These are phyloP conservation scores for Myioborus miniatus DNA, from an alignment of 2,797 vertebrate species.

Conservation along the genomic window DNA sequence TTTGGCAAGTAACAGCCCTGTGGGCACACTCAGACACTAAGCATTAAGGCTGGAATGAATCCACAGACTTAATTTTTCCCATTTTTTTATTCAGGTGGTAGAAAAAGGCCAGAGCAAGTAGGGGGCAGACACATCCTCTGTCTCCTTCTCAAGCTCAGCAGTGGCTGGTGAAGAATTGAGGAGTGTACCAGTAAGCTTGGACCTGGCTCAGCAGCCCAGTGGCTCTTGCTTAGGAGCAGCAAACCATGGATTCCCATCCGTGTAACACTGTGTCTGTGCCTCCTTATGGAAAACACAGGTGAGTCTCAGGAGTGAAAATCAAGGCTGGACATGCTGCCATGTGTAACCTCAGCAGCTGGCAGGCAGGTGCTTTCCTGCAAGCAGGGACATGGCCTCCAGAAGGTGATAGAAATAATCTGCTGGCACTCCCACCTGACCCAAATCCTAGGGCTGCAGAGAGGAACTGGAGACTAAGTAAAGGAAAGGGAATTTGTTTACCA, in stretches of 20 bases:
- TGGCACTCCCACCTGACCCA: background rate
- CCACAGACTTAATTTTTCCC: accelerated
- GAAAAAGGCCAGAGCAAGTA: background rate
- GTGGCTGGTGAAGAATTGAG: background rate
- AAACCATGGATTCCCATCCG: background rate
- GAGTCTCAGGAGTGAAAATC: background rate
- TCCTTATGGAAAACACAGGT: background rate
- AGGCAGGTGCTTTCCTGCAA: background rate
- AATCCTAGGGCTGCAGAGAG: background rate
- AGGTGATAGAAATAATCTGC: background rate
- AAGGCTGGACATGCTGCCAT: background rate
- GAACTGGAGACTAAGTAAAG: background rate
- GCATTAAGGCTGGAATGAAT: background rate
- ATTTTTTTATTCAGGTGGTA: background rate
- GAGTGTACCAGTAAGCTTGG: background rate
- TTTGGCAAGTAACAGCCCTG: background rate
- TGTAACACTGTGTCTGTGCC: accelerated
- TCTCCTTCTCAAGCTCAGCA: background rate
- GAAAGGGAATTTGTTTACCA: background rate
- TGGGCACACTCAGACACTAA: background rate
- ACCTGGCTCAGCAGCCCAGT: background rate
- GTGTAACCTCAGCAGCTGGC: background rate
- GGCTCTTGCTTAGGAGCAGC: accelerated
- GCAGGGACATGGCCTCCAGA: background rate
- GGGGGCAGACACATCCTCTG: background rate